Base-by-base conservation (phyloP, 2,797 vertebrate genomes). In the Eidolon dupreanum region DNA sequence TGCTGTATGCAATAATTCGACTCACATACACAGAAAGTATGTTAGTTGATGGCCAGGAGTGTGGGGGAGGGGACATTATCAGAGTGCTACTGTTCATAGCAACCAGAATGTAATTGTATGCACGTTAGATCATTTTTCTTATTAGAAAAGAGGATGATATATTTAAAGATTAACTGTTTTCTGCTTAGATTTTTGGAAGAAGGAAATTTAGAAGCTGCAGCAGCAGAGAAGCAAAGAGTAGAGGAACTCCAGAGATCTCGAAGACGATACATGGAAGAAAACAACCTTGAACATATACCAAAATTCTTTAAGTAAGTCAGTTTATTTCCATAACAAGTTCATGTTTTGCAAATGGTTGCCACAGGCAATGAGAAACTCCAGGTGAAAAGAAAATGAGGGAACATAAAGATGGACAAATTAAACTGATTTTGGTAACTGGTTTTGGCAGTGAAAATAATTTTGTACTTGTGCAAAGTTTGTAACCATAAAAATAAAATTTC, bases 241-340 rank as follows among this genome's bases (percentile, higher is more conserved):
- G 99, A 99, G 95, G 99, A 99, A 95, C 99, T 99, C 68, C 99
- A 99, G 98, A 99, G 99, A 97, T 97, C 97, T 93, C 98, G 99
- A 93, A 99, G 99, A 98, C 99, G 99, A 94, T 99, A 99, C 98
- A 99, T 99, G 97, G 99, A 99, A 55, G 99, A 99, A 98, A 99
- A 99, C 53, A 98, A 99, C 98, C 98, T 99, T 97, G 99, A 99
- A 98, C 99, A 99, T 55, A 98, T 99, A 98, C 99, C 99, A 59
- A 99, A 99, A 97, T 99, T 99, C 99, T 99, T 99, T 98, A 99
- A 99, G 99, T 99, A 98, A 99, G 99, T 98, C 82, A 55, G 0
- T 96, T 95, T 3, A 26, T 92, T 95, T 90, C 38, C 17, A 0
- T 75, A 81, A 28, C 65, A 90, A 90, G 31, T 77, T 46, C 13